Percentiles rank a stretch among this genome's conserved stretches.
Evolutionary conservation across 2,113 vertebrate genomes (phyloP).

Genomic region (Halcyon malimbica): DNA sequence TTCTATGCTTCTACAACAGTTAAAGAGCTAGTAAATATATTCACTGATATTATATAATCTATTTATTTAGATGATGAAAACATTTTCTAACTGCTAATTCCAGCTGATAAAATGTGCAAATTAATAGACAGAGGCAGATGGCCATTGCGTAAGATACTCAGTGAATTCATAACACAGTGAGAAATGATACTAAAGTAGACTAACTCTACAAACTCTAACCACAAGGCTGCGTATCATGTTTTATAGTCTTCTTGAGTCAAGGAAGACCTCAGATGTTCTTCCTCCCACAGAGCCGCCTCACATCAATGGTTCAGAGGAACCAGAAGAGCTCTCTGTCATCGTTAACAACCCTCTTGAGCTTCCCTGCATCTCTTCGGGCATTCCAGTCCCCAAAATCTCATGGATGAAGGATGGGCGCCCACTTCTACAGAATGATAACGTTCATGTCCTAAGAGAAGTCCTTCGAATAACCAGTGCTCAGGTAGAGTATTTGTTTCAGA

Average conservation of each 20-base stretch:
- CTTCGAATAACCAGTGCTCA: slow-evolving; percentile 86
- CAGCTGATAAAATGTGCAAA: not conserved
- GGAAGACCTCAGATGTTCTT: not conserved
- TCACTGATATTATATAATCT: not conserved
- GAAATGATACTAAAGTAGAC: not conserved
- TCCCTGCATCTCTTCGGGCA: slow-evolving; percentile 84
- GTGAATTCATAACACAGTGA: not conserved
- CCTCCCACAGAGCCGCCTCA: slow-evolving; percentile 86
- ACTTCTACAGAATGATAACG: slow-evolving; percentile 79
- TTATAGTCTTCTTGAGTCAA: not conserved
- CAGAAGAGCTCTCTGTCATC: slow-evolving; percentile 86
- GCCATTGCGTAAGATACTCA: not conserved
- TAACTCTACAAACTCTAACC: not conserved
- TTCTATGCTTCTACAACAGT: not conserved
- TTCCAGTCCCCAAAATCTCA: slow-evolving; percentile 87
- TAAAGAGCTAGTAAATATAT: not conserved
- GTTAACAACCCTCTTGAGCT: slow-evolving; percentile 88
- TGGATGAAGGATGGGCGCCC: slow-evolving; percentile 95
- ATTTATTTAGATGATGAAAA: not conserved
- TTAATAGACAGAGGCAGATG: not conserved
- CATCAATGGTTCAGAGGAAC: slow-evolving; percentile 84
- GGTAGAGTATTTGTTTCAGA: slow-evolving; percentile 66
- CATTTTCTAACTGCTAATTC: not conserved
- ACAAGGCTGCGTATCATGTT: not conserved
- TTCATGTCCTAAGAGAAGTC: slow-evolving; percentile 78